Evolutionary conservation across 2,888 invertebrate species (phyloP), one percentile per base, ranked within the genome.

Genomic region (Eremobia ochroleuca): DNA sequence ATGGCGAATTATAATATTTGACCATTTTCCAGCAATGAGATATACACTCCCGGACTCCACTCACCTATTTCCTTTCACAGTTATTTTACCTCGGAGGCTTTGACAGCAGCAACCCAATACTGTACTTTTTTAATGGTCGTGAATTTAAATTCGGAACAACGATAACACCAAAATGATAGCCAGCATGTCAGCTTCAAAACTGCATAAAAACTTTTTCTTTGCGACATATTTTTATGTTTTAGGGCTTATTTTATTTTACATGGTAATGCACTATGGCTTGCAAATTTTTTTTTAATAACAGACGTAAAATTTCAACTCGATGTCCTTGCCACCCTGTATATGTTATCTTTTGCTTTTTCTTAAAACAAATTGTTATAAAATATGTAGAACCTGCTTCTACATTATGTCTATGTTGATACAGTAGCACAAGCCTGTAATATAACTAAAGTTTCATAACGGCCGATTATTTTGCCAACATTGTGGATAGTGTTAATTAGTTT

Each of bases 401-500:
- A 59, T 31, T 18, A 34, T 58, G 34, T 34, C 25, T 34, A 52
- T 21, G 67, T 52, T 65, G 58, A 69, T 65, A 43, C 43, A 77
- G 52, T 13, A 59, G 40, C n/a, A 40, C 76, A 64, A 15, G 49
- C 37, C 40, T 34, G 28, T 31, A 34, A 49, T 13, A 9, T 59
- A 40, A 59, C 37, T 64, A 64, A 58, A n/a, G 52, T 76, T 68
- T 76, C 82, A 52, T 82, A 82, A 77, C 55, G 67, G 18, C 15
- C 5, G 69, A 71, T 62, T 62, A 77, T 81, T 78, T 83, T 81
- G 78, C 66, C 49, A 77, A 77, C 49, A 61, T 6, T 43, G 11
- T 66, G 58, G n/a, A 58, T 59, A 65, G 58, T 78, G 83, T 37
- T 78, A 78, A 80, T 83, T 79, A 71, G 58, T 78, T 83, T 52